A percentile compares a stretch with the other conserved stretches of the same genome.
These are phyloP conservation scores for Tiliacea citrago DNA, from an alignment of 2,888 invertebrate species.

Conservation along the genomic window DNA sequence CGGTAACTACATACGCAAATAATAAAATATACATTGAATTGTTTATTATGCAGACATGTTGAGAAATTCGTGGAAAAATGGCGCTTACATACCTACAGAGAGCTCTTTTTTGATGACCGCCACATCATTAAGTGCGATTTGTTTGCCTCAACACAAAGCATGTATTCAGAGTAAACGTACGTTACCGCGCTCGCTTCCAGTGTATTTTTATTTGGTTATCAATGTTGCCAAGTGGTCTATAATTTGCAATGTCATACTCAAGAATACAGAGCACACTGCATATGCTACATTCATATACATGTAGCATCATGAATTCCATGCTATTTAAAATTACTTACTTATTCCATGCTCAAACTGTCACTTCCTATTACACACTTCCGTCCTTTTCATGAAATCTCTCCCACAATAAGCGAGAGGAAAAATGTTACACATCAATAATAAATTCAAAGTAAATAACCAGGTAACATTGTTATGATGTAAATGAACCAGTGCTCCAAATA, in stretches of 20 bases:
- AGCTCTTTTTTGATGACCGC: constrained; percentile 40
- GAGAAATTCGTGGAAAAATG: constrained; percentile 29
- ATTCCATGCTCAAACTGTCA: no score
- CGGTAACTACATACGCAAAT: not conserved
- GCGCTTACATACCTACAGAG: not conserved
- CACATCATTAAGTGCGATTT: constrained; percentile 46
- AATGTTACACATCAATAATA: not conserved
- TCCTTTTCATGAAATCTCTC: no score
- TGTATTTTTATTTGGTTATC: constrained; percentile 20
- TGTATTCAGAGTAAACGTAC: constrained; percentile 27
- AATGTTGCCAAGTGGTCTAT: not conserved
- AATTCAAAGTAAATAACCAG: not conserved
- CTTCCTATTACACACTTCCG: no score
- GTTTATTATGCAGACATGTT: constrained; percentile 24
- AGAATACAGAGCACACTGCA: no score
- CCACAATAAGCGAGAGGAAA: no score
- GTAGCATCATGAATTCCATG: no score
- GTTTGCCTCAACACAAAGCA: constrained; percentile 35
- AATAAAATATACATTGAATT: not conserved
- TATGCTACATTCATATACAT: no score
- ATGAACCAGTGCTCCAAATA: constrained; percentile 14
- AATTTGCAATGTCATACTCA: no score
- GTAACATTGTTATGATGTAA: not conserved
- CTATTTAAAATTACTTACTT: no score
- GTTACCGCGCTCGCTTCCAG: not conserved